Evolutionary conservation across 1,140 invertebrate genomes (phyloP).

Genomic region (Drosophila persimilis): DNA sequence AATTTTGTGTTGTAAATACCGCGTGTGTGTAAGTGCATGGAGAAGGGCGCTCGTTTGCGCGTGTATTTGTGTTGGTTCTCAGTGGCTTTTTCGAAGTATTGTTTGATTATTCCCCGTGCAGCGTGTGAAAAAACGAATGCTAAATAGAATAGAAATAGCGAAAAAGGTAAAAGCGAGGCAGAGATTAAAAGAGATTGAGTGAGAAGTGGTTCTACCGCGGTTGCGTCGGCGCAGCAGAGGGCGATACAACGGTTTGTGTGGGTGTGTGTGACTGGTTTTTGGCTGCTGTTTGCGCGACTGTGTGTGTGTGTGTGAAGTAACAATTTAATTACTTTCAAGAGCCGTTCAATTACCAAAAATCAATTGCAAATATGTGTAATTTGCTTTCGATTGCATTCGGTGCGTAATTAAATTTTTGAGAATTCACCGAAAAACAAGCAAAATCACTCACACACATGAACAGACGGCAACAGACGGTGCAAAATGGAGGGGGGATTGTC

Average conservation of each 20-base stretch:
- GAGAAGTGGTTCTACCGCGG: slow-evolving; percentile 34
- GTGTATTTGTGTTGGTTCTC: too few relatives aligned
- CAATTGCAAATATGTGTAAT: slow-evolving; percentile 69
- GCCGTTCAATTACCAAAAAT: slow-evolving; percentile 70
- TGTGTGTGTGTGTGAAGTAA: slow-evolving; percentile 53
- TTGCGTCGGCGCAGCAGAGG: slow-evolving; percentile 42
- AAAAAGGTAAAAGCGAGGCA: slow-evolving; percentile 29
- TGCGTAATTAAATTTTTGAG: slow-evolving; percentile 69
- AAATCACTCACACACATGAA: not conserved
- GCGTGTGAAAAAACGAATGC: slow-evolving; percentile 45
- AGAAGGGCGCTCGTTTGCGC: too few relatives aligned
- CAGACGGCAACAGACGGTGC: slow-evolving; percentile 6
- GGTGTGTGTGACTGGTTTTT: slow-evolving; percentile 32
- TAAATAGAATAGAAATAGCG: slow-evolving; percentile 18
- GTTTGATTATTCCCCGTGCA: slow-evolving; percentile 5
- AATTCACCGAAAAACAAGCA: slow-evolving; percentile 12
- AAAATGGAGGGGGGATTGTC: slow-evolving; percentile 1
- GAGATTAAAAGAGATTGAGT: slow-evolving; percentile 3
- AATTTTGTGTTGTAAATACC: not conserved
- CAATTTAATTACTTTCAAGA: slow-evolving; percentile 71
- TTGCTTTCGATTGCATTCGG: slow-evolving; percentile 63
- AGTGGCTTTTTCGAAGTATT: too few relatives aligned
- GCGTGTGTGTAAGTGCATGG: not conserved
- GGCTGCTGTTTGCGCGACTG: not conserved
- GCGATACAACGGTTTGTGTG: not conserved